Percentiles rank a stretch among this genome's conserved stretches.
Conservation (phyloP, 1,140 invertebrate genomes). For the Polyergus mexicanus region DNA sequence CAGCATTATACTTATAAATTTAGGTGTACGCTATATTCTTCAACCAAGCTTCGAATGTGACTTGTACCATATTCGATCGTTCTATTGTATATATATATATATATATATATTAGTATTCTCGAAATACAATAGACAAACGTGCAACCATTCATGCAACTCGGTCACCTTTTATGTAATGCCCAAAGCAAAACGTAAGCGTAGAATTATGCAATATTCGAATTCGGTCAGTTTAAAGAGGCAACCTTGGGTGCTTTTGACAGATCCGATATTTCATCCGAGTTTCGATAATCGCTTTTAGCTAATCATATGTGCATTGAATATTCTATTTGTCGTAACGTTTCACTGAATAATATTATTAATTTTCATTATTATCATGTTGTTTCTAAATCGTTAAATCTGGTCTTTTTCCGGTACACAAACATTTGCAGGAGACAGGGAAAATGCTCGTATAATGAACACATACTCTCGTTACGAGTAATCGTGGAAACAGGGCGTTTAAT, state of each 20-base stretch:
- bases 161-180: slow-evolving; percentile 57
- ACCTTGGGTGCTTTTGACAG: slow-evolving; percentile 40
- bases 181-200: slow-evolving; percentile 46
- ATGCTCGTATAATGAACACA: slow-evolving; percentile 17
- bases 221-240: slow-evolving; percentile 37
- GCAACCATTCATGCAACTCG: slow-evolving; percentile 54
- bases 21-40: not conserved
- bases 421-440: slow-evolving; percentile 4
- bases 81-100: too few relatives aligned
- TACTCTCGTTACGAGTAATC: slow-evolving; percentile 31
- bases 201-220: slow-evolving; percentile 61
- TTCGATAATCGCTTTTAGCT: slow-evolving; percentile 19
- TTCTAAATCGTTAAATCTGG: slow-evolving; percentile 14
- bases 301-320: slow-evolving; percentile 32
- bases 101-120: slow-evolving; percentile 23
- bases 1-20: not conserved
- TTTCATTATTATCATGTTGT: not conserved
- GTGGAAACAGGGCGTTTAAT: slow-evolving; percentile 51
- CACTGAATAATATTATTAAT: slow-evolving; percentile 24
- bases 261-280: slow-evolving; percentile 19
- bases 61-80: not conserved
- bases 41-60: not conserved
- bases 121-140: slow-evolving; percentile 34
- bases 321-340: slow-evolving; percentile 28
- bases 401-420: slow-evolving; percentile 1